These are phyloP conservation scores for Valencia hispanica DNA, from an alignment of 2,797 vertebrate genomes.

Conservation along the genomic window DNA sequence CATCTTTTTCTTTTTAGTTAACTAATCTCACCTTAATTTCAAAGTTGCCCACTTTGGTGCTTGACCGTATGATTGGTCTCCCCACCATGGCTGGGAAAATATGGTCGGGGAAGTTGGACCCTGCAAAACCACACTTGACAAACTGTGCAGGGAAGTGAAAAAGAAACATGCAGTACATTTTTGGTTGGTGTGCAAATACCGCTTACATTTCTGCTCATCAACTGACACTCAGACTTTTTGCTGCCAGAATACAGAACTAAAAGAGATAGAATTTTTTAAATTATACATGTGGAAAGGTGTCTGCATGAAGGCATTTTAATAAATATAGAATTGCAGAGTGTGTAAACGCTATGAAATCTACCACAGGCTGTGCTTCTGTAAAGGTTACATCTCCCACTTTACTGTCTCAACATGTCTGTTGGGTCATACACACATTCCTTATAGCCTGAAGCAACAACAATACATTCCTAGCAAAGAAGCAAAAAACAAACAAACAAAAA, in stretches of 20 bases:
- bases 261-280: too few relatives aligned
- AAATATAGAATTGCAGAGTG: neutral
- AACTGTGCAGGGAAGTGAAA: slow-evolving; percentile 71
- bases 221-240: slow-evolving; percentile 17
- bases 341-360: slow-evolving; percentile 10
- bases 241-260: neutral
- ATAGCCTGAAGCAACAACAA: slow-evolving; percentile 57
- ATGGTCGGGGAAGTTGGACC: slow-evolving; percentile 87
- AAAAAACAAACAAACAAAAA: neutral
- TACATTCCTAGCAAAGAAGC: slow-evolving; percentile 26
- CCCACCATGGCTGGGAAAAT: slow-evolving; percentile 87
- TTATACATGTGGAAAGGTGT: slow-evolving; percentile 5
- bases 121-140: slow-evolving; percentile 86
- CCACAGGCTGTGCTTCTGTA: neutral
- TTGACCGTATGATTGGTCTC: slow-evolving; percentile 82
- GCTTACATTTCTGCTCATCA: slow-evolving; percentile 1
- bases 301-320: neutral
- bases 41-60: slow-evolving; percentile 83
- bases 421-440: slow-evolving; percentile 72
- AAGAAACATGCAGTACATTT: neutral
- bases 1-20: neutral
- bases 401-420: slow-evolving; percentile 67
- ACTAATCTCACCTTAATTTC: slow-evolving; percentile 83
- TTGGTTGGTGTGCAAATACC: neutral
- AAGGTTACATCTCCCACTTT: slow-evolving; percentile 29